Conservation (phyloP, 2,113 vertebrate species). For the Oreocharis arfaki region DNA sequence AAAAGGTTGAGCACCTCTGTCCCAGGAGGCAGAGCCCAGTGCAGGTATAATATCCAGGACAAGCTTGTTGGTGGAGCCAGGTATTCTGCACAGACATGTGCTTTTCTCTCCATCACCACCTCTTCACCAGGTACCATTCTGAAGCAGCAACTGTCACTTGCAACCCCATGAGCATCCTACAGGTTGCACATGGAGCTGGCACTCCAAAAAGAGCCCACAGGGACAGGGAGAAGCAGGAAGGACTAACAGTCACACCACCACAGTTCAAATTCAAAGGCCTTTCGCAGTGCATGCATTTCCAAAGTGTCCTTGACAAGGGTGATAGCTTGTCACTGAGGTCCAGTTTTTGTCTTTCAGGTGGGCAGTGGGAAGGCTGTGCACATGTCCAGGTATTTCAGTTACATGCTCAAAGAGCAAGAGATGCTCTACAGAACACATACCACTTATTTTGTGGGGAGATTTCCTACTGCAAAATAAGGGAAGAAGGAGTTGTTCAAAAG, state of each 20-base stretch:
- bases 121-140: neutral
- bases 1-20: neutral
- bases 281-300: neutral
- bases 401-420: neutral
- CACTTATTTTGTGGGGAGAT: neutral
- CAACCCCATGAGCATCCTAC: neutral
- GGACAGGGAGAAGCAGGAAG: neutral
- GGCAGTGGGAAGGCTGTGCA: neutral
- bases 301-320: neutral
- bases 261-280: neutral
- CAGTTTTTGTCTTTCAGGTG: neutral
- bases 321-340: neutral
- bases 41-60: neutral
- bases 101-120: neutral
- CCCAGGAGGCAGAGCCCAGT: neutral
- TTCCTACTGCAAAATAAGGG: neutral
- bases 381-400: fast-evolving
- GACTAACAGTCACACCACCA: neutral
- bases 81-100: neutral
- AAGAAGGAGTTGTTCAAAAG: neutral
- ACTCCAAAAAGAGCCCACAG: neutral
- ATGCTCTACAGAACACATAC: neutral
- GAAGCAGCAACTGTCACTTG: neutral
- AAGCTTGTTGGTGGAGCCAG: neutral
- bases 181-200: neutral